A percentile compares a stretch with the other conserved stretches of the same genome.
These are phyloP conservation scores for Leucophenga montana DNA, from an alignment of 2,888 invertebrate genomes.

Conservation along the genomic window DNA sequence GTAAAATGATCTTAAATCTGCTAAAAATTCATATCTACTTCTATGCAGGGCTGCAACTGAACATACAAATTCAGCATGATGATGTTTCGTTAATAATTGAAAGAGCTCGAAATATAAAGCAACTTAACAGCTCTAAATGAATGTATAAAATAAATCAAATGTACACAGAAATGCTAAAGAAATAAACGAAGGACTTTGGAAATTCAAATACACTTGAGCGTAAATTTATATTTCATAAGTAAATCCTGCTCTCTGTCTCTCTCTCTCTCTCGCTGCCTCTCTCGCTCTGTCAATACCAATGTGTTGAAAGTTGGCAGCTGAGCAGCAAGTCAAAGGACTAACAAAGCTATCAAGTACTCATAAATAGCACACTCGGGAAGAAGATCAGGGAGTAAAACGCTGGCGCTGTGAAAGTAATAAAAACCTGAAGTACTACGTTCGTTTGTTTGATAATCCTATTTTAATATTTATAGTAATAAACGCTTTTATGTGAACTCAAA, in stretches of 20 bases:
- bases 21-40: no score
- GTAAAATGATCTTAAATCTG: no score
- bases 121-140: no score
- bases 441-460: slow-evolving; percentile 61
- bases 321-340: slow-evolving; percentile 25
- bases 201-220: slow-evolving; percentile 34
- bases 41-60: no score
- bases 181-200: background rate
- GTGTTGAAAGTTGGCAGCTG: no score
- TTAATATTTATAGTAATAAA: slow-evolving; percentile 65
- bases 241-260: slow-evolving; percentile 41
- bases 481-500: slow-evolving; percentile 51
- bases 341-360: background rate
- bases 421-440: slow-evolving; percentile 57
- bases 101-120: no score
- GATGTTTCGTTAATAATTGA: no score
- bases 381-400: slow-evolving; percentile 30
- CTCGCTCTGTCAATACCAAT: background rate
- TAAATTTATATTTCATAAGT: slow-evolving; percentile 62
- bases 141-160: background rate
- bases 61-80: no score
- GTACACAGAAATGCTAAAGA: background rate
- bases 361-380: background rate
- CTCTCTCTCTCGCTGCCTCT: no score
- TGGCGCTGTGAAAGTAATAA: slow-evolving; percentile 51